Conservation (phyloP, 2,888 invertebrate genomes). For the Ischnus inquisitorius region DNA sequence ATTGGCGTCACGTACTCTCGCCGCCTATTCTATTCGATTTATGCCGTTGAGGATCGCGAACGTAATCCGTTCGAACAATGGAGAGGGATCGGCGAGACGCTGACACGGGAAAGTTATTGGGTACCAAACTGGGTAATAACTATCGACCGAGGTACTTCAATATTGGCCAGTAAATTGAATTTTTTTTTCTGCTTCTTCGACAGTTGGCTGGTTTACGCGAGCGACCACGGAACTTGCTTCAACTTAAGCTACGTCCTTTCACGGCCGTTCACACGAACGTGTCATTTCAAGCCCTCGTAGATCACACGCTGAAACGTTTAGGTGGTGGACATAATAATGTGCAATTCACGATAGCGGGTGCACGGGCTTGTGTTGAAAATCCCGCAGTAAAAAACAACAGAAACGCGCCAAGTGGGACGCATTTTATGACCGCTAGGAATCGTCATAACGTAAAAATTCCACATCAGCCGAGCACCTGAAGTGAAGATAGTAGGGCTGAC, state of each 20-base stretch:
- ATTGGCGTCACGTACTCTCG: conserved; percentile 15
- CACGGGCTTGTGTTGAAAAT: too few relatives aligned
- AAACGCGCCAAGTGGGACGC: too few relatives aligned
- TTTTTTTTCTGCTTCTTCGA: conserved; percentile 1
- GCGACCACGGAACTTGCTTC: neutral
- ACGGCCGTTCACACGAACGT: neutral
- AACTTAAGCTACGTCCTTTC: neutral
- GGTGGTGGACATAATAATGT: too few relatives aligned
- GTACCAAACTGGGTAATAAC: conserved; percentile 30
- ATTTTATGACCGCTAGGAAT: too few relatives aligned
- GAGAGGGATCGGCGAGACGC: conserved; percentile 40
- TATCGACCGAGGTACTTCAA: conserved; percentile 13
- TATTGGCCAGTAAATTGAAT: conserved; percentile 18
- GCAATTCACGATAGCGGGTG: too few relatives aligned
- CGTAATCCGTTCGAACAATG: conserved; percentile 46
- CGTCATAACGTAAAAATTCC: too few relatives aligned
- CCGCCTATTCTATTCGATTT: conserved; percentile 47
- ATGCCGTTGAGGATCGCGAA: conserved; percentile 35
- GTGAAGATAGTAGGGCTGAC: neutral
- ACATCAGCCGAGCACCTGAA: too few relatives aligned
- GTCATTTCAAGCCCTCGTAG: neutral
- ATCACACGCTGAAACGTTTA: neutral
- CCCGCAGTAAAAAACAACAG: too few relatives aligned
- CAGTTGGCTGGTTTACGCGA: conserved; percentile 12
- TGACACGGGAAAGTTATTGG: conserved; percentile 46